These are phyloP conservation scores for Phyllotis vaccarum DNA, from an alignment of 2,797 vertebrate species.

Conservation along the genomic window DNA sequence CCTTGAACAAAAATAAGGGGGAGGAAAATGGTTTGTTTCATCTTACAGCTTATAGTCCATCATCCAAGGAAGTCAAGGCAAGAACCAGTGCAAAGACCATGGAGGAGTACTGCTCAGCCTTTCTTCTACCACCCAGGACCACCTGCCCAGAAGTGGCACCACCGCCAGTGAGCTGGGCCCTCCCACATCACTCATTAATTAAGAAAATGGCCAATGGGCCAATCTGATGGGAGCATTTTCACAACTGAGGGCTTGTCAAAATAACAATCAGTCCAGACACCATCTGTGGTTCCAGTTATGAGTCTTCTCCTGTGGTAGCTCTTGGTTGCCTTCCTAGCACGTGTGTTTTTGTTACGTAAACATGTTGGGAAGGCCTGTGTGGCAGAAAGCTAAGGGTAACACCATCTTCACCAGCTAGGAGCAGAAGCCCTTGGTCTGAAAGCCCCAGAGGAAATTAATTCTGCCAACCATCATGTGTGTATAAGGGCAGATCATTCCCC, in stretches of 20 bases:
- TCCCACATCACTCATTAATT: too few species aligned
- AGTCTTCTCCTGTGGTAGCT: neutral
- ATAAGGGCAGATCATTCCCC: neutral
- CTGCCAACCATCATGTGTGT: neutral
- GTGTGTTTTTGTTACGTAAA: neutral
- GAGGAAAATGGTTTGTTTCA: neutral
- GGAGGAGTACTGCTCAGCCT: neutral
- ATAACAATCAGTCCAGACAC: neutral
- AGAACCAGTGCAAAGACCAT: neutral
- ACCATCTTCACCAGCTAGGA: neutral
- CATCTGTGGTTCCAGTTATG: too few species aligned
- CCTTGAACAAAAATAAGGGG: too few species aligned
- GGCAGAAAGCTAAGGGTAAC: neutral
- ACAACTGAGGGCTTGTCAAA: neutral
- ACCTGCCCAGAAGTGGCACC: neutral
- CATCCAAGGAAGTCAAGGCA: neutral
- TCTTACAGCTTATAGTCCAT: neutral
- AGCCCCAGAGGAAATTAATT: constrained; percentile 13
- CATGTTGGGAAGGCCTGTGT: neutral
- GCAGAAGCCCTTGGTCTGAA: neutral
- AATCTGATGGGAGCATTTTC: neutral
- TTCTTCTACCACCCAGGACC: neutral
- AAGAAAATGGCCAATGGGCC: neutral
- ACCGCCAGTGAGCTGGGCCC: neutral
- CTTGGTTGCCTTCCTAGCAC: neutral